Evolutionary conservation across 2,888 invertebrate species (phyloP), one percentile per base, ranked within the genome.

Genomic region (Nemotelus nigrinus): DNA sequence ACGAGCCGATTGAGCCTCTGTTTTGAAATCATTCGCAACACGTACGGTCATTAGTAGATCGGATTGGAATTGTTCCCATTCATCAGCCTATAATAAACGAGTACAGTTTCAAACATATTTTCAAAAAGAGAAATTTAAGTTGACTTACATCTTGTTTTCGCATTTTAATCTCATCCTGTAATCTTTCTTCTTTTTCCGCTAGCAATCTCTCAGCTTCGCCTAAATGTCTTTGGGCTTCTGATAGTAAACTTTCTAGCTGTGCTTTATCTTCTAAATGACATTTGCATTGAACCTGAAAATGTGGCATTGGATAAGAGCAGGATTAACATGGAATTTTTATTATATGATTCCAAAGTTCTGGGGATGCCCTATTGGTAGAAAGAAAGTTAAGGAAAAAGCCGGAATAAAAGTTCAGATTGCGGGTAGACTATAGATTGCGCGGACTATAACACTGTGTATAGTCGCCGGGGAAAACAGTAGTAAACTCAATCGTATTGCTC

Each of bases 21-120:
- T 95, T 88, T 97, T 96, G 88, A 98, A 96, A 87, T 98, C 96
- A 87, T 98, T 97, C 57, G 98, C 98, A 10, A 98, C 97, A 45
- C 97, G 92, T 0, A 98, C 98, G 0, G 97, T 96, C 89, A 95
- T 95, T 65, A 97, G 88, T 1, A 98, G 90, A 87, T 98, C 98
- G 80, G 93, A 93, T 88, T 97, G 96, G 89, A 97, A 97, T 87
- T 96, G 96, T 83, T 94, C 93, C 97, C 97, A 98, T 86, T 98
- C 97, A 45, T 94, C 91, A 82, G 84, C 84, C 83, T 83, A 25
- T 41, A 67, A 76, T 70, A 43, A 64, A 10, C 5, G 53, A 76
- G n/a, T 39, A 47, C 10, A 48, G 2, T 81, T 57, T n/a, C 70
- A 25, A 25, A 25, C 25, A 25, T 25, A 25, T 25, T 25, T 25